Evolutionary conservation across 2,888 invertebrate genomes (phyloP).

Genomic region (Chrysolina americana): DNA sequence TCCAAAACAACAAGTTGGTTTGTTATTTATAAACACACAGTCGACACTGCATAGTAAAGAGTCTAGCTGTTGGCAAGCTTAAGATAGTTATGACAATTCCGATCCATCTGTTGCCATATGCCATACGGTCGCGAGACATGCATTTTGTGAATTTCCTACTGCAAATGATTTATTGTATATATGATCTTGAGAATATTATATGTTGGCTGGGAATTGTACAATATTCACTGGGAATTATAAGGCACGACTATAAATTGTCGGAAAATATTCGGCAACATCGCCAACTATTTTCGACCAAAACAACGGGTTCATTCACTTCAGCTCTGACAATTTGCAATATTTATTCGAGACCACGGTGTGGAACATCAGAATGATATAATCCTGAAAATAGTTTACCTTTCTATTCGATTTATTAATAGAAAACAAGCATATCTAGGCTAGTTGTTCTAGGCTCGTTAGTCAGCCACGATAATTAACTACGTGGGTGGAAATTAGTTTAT

Average conservation of each 20-base stretch:
- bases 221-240: background rate
- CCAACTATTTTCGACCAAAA: slow-evolving; percentile 28
- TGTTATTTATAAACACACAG: slow-evolving; percentile 15
- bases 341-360: slow-evolving; percentile 12
- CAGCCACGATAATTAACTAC: background rate
- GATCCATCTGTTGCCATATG: slow-evolving; percentile 21
- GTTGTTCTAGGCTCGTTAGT: background rate
- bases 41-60: slow-evolving; percentile 11
- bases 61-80: slow-evolving; percentile 14
- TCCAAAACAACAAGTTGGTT: slow-evolving; percentile 14
- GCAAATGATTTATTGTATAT: background rate
- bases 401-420: slow-evolving; percentile 1
- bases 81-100: slow-evolving; percentile 13
- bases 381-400: slow-evolving; percentile 13
- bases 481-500: background rate
- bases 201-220: background rate
- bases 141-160: background rate
- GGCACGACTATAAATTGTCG: background rate
- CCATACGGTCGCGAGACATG: slow-evolving; percentile 9
- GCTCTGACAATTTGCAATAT: slow-evolving; percentile 15
- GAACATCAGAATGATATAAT: background rate
- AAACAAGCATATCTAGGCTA: background rate
- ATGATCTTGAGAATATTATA: background rate
- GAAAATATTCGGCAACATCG: slow-evolving; percentile 8
- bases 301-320: slow-evolving; percentile 15